phyloP scores from a whole-genome alignment of 2,888 invertebrate genomes.

The Melanophora roralis region DNA sequence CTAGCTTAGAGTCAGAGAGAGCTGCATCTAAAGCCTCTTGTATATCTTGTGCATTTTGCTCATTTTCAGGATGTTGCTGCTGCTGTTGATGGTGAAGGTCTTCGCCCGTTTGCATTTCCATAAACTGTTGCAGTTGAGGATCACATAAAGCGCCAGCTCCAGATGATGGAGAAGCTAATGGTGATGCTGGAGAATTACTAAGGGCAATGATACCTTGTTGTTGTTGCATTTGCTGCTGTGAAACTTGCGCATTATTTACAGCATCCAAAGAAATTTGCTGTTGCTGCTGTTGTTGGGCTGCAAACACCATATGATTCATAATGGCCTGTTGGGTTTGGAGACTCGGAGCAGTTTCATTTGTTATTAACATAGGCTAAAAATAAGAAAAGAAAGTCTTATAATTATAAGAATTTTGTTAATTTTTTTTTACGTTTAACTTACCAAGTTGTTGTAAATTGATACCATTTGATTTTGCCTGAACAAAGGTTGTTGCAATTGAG shows the following conservation, averaged over 20 bases:
- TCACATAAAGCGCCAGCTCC: conserved; percentile 47
- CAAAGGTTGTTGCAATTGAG: conserved; percentile 73
- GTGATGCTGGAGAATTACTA: conserved; percentile 74
- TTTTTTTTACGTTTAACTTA: conserved; percentile 66
- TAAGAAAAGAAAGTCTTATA: conserved; percentile 31
- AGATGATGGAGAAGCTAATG: conserved; percentile 71
- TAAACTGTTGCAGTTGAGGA: conserved; percentile 55
- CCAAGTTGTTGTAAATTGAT: conserved; percentile 77
- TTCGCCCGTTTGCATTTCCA: conserved; percentile 55
- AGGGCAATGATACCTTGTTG: conserved; percentile 67
- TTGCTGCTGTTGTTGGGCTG: conserved; percentile 72
- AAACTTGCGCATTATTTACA: conserved; percentile 63
- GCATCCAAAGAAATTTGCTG: conserved; percentile 64
- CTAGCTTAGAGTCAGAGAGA: conserved; percentile 64
- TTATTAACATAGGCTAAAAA: conserved; percentile 67
- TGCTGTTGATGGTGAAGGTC: conserved; percentile 54
- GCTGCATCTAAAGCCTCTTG: conserved; percentile 69
- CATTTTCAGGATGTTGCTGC: conserved; percentile 53
- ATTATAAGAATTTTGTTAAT: not conserved
- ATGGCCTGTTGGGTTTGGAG: conserved; percentile 67
- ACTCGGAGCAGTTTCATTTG: conserved; percentile 67
- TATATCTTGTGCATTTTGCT: conserved; percentile 64
- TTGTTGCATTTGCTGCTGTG: conserved; percentile 62
- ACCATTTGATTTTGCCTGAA: conserved; percentile 77
- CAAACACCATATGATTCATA: conserved; percentile 67